A percentile compares a stretch with the other conserved stretches of the same genome.
These are phyloP conservation scores for Diloba caeruleocephala DNA, from an alignment of 2,888 invertebrate species.

Conservation along the genomic window DNA sequence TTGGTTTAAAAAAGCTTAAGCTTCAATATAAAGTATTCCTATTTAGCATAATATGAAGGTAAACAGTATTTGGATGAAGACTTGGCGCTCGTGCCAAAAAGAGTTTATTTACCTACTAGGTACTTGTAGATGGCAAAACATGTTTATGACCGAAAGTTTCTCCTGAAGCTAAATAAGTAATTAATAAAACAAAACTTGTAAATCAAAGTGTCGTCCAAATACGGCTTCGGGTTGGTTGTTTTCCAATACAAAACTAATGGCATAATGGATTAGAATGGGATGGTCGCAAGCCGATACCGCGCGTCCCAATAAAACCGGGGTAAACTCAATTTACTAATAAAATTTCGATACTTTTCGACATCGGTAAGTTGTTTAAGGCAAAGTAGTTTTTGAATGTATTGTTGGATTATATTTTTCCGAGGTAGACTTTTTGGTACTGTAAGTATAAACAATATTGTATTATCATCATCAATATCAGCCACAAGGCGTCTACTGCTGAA, in stretches of 20 bases:
- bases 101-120: conserved; percentile 8
- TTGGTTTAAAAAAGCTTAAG: conserved; percentile 1
- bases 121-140: conserved; percentile 20
- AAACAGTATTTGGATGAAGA: conserved; percentile 15
- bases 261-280: conserved; percentile 44
- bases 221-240: conserved; percentile 19
- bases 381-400: conserved; percentile 27
- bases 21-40: conserved; percentile 8
- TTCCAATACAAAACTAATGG: conserved; percentile 41
- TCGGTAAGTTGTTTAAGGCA: conserved; percentile 31
- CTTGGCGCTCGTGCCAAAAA: conserved; percentile 34
- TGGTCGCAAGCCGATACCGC: conserved; percentile 24
- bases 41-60: conserved; percentile 25
- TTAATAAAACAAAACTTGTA: conserved; percentile 25
- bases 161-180: background rate
- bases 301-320: conserved; percentile 30
- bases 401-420: conserved; percentile 11
- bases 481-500: no score
- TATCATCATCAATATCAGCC: no score
- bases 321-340: conserved; percentile 49
- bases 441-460: no score
- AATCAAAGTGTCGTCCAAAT: conserved; percentile 26
- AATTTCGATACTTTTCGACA: conserved; percentile 35
- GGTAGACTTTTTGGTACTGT: conserved; percentile 11
- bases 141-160: conserved; percentile 10